These are phyloP conservation scores for Drosophila borealis DNA, from an alignment of 2,888 invertebrate species.

Conservation along the genomic window DNA sequence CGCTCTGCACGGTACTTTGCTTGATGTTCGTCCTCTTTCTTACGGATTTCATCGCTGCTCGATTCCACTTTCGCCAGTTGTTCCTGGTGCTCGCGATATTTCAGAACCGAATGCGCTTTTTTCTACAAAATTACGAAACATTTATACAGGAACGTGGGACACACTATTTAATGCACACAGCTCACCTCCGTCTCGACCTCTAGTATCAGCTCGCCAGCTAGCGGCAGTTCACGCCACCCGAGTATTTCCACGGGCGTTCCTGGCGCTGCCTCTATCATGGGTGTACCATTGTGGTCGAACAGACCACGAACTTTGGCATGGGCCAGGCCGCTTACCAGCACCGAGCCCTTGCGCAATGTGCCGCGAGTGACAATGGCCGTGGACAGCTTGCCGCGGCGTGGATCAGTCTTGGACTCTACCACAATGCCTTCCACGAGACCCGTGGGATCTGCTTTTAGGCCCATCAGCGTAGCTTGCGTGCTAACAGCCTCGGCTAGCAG, in stretches of 20 bases:
- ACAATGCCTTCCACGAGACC: slow-evolving; percentile 96
- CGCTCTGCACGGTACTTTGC: slow-evolving; percentile 88
- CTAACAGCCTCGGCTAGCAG: slow-evolving; percentile 93
- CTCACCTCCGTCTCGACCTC: slow-evolving; percentile 92
- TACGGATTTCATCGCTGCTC: slow-evolving; percentile 88
- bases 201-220: slow-evolving; percentile 94
- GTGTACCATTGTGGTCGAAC: slow-evolving; percentile 90
- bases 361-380: slow-evolving; percentile 95
- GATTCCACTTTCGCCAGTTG: slow-evolving; percentile 88
- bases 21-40: slow-evolving; percentile 89
- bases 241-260: slow-evolving; percentile 92
- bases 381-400: slow-evolving; percentile 90
- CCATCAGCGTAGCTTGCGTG: slow-evolving; percentile 94
- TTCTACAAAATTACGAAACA: slow-evolving; percentile 84
- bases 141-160: neutral
- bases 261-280: slow-evolving; percentile 90
- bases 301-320: slow-evolving; percentile 94
- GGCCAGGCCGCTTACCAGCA: slow-evolving; percentile 93
- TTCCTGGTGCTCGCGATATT: slow-evolving; percentile 87
- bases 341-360: slow-evolving; percentile 90
- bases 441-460: slow-evolving; percentile 92
- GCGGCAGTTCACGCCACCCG: slow-evolving; percentile 96
- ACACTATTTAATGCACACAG: neutral
- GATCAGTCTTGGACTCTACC: slow-evolving; percentile 92
- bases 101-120: slow-evolving; percentile 89